phyloP scores from a whole-genome alignment of 2,113 vertebrate species.

The Myxocyprinus asiaticus region DNA sequence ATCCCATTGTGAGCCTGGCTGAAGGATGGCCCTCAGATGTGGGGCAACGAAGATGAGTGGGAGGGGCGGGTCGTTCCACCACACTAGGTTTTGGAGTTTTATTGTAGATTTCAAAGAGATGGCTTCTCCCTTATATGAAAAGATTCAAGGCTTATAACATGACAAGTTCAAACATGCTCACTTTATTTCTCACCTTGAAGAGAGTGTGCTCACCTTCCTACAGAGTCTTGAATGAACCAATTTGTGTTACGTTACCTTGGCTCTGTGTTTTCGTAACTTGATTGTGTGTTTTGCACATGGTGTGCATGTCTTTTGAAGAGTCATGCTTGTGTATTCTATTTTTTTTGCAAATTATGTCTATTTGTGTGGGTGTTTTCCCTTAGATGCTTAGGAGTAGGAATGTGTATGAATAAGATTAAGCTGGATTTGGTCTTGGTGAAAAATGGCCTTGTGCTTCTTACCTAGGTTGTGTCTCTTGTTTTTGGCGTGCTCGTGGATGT shows the following conservation, averaged over 20 bases:
- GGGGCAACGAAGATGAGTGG: no score
- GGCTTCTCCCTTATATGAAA: no score
- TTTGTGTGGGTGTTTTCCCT: conserved; percentile 15
- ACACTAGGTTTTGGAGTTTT: no score
- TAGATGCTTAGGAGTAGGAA: background rate
- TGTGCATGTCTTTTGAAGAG: background rate
- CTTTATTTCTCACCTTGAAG: no score
- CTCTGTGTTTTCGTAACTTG: background rate
- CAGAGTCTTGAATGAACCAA: background rate
- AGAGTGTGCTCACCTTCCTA: background rate
- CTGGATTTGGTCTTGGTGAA: background rate
- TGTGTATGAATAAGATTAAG: background rate
- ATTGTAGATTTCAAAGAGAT: no score
- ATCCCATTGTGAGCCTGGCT: no score
- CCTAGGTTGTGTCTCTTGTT: conserved; percentile 97
- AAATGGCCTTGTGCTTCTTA: conserved; percentile 71
- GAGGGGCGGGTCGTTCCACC: no score
- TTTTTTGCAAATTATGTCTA: background rate
- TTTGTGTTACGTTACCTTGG: background rate
- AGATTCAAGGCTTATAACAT: background rate
- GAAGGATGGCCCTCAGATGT: no score
- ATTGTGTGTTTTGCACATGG: background rate
- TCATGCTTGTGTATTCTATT: conserved; percentile 3
- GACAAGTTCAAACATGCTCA: background rate
- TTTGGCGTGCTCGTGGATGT: conserved; percentile 98